A percentile compares a stretch with the other conserved stretches of the same genome.
phyloP scores from a whole-genome alignment of 2,888 invertebrate genomes.

The Onthophagus sagittarius region DNA sequence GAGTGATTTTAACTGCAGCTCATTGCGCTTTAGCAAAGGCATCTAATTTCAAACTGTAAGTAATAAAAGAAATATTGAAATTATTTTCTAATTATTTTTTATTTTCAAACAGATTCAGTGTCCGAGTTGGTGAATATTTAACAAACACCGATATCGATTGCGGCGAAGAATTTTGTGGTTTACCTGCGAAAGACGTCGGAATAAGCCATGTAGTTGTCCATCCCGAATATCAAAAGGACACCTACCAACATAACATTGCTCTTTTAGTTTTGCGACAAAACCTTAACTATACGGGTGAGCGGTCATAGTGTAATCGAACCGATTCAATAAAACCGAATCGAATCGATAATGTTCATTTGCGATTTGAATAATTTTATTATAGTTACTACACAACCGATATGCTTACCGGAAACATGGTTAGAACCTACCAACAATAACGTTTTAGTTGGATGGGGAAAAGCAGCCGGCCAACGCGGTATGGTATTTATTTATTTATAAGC shows the following conservation, averaged over 20 bases:
- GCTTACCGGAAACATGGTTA: slow-evolving; percentile 50
- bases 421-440: slow-evolving; percentile 52
- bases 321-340: slow-evolving; percentile 13
- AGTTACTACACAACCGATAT: slow-evolving; percentile 78
- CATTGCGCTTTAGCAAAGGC: slow-evolving; percentile 77
- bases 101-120: slow-evolving; percentile 56
- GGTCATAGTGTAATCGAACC: not conserved
- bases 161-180: slow-evolving; percentile 70
- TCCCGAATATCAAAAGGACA: slow-evolving; percentile 64
- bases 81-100: not conserved
- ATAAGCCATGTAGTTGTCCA: slow-evolving; percentile 74
- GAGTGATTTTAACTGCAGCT: slow-evolving; percentile 68
- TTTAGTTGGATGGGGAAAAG: slow-evolving; percentile 71
- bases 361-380: slow-evolving; percentile 30
- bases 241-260: slow-evolving; percentile 65
- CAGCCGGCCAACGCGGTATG: slow-evolving; percentile 56
- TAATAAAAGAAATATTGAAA: slow-evolving; percentile 32
- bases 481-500: not conserved
- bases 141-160: slow-evolving; percentile 71
- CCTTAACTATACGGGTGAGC: slow-evolving; percentile 61
- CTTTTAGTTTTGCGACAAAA: slow-evolving; percentile 66
- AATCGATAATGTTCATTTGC: slow-evolving; percentile 5
- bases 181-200: slow-evolving; percentile 65
- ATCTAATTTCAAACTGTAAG: slow-evolving; percentile 72
- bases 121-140: slow-evolving; percentile 72